Percentiles rank a stretch among this genome's conserved stretches.
Evolutionary conservation across 2,888 invertebrate genomes (phyloP).

Genomic region (Clepsis dumicolana): DNA sequence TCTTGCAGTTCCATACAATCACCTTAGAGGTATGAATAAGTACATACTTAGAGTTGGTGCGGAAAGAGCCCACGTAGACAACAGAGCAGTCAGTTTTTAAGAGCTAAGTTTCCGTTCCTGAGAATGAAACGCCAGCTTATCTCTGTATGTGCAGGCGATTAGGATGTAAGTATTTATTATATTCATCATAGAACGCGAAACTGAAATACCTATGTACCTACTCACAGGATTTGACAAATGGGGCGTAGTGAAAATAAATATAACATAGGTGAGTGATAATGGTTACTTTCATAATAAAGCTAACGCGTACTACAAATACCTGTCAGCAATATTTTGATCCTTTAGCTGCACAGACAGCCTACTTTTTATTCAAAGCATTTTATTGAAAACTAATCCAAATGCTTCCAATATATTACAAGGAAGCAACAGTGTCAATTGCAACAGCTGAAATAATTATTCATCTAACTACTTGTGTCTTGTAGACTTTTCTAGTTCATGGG

Average conservation of each 20-base stretch:
- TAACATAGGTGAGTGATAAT: no score
- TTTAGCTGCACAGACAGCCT: neutral
- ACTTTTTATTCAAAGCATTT: neutral
- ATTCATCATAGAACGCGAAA: no score
- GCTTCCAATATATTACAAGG: neutral
- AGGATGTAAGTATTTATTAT: neutral
- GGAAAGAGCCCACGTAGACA: neutral
- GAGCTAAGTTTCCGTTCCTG: neutral
- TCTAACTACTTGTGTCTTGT: neutral
- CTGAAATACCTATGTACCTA: no score
- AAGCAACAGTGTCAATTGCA: neutral
- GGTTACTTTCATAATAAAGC: no score
- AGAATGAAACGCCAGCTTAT: neutral
- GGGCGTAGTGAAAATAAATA: no score
- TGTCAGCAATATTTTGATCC: no score
- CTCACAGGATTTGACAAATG: no score
- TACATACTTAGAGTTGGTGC: neutral
- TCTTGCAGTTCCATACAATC: conserved; percentile 18
- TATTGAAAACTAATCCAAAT: neutral
- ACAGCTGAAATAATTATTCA: neutral
- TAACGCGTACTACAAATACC: neutral
- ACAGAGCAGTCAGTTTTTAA: neutral
- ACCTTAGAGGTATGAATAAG: conserved; percentile 11
- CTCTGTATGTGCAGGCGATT: neutral
- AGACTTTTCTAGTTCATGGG: conserved; percentile 34